Evolutionary conservation across 2,113 vertebrate genomes (phyloP).

Genomic region (Cygnus atratus): DNA sequence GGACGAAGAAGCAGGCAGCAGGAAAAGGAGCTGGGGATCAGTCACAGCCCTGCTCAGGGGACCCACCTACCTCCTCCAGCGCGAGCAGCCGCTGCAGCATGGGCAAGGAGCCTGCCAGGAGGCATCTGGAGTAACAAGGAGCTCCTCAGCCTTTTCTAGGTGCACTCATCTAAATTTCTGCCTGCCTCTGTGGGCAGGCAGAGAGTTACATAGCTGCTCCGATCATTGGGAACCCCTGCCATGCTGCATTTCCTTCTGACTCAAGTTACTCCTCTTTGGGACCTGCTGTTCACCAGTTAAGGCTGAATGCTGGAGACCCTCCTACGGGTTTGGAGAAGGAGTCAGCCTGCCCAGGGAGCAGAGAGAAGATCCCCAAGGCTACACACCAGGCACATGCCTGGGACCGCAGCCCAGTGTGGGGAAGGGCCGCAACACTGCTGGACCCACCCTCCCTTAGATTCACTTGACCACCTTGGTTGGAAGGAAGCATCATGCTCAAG

Average conservation of each 20-base stretch:
- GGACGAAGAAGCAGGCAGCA: neutral
- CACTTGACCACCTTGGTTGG: neutral
- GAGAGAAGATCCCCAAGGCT: neutral
- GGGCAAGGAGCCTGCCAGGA: neutral
- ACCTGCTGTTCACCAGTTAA: neutral
- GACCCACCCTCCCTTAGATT: neutral
- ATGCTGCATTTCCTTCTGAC: constrained; percentile 3
- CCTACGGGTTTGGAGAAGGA: neutral
- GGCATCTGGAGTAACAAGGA: neutral
- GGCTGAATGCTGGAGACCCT: neutral
- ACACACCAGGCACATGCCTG: neutral
- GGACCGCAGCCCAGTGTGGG: neutral
- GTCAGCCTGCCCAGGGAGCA: neutral
- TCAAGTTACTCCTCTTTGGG: neutral
- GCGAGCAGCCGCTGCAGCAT: neutral
- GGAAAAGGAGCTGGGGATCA: neutral
- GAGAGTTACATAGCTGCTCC: neutral
- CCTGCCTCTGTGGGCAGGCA: neutral
- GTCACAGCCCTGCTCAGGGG: neutral
- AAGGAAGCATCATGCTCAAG: neutral
- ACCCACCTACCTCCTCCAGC: neutral
- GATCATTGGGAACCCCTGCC: neutral
- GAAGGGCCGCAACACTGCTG: neutral
- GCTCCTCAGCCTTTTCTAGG: neutral
- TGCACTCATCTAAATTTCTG: neutral